Conservation (phyloP, 2,113 vertebrate genomes). For the Sciurus niger region DNA sequence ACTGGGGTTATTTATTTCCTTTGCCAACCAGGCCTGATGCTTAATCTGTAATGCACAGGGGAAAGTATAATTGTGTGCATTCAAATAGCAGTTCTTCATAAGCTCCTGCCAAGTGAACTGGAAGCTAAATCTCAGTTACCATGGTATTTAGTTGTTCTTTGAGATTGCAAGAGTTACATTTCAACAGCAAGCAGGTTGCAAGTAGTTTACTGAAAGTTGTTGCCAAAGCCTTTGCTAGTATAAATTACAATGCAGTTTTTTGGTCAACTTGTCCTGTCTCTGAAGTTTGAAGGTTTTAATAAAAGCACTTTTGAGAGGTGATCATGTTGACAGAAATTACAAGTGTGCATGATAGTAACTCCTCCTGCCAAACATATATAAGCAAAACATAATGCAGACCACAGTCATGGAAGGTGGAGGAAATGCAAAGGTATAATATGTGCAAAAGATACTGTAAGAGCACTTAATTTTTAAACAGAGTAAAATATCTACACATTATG, state of each 20-base stretch:
- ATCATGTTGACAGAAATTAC: background rate
- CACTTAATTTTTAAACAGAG: background rate
- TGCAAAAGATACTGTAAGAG: background rate
- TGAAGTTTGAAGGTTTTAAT: background rate
- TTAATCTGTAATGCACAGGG: slow-evolving; percentile 38
- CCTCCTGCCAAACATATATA: background rate
- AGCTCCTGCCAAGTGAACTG: background rate
- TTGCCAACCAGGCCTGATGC: background rate
- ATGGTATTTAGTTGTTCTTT: background rate
- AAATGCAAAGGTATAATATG: background rate
- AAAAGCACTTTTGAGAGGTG: background rate
- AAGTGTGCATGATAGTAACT: background rate
- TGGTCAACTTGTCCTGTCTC: background rate
- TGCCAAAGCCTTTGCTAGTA: background rate
- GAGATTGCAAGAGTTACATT: slow-evolving; percentile 55
- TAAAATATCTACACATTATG: background rate
- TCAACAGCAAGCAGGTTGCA: slow-evolving; percentile 56
- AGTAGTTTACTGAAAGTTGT: background rate
- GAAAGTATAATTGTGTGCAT: background rate
- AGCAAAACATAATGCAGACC: background rate
- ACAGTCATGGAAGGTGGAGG: fast-evolving
- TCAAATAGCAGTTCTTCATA: background rate
- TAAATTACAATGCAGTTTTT: slow-evolving; percentile 15
- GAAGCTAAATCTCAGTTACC: slow-evolving; percentile 60
- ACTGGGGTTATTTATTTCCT: slow-evolving; percentile 35